Conservation (phyloP, 2,797 vertebrate genomes). For the Peromyscus melanophrys region DNA sequence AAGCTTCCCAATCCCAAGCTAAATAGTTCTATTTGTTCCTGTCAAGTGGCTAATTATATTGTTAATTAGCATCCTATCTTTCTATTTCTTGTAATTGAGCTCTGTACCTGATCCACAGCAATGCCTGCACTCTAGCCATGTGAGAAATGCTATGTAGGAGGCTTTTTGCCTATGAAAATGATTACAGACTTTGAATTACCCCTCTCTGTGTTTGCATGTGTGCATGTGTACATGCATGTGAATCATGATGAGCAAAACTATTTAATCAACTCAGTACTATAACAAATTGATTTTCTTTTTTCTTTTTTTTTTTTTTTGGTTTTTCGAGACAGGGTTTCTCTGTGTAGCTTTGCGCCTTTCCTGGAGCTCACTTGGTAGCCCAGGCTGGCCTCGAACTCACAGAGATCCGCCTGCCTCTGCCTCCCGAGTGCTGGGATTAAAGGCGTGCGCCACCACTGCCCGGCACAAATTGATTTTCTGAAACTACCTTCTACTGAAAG, state of each 20-base stretch:
- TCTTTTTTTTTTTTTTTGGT: too few relatives aligned
- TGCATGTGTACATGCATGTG: neutral
- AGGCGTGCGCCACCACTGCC: too few relatives aligned
- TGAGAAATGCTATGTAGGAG: neutral
- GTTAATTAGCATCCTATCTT: neutral
- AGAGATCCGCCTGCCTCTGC: too few relatives aligned
- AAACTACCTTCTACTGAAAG: neutral
- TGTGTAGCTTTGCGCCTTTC: too few relatives aligned
- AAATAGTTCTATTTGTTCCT: constrained; percentile 41
- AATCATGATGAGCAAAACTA: neutral
- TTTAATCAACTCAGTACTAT: neutral
- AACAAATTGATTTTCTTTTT: neutral
- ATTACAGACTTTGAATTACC: neutral
- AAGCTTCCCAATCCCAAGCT: neutral
- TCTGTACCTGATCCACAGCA: neutral
- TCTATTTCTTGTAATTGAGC: neutral
- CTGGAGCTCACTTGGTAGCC: too few relatives aligned
- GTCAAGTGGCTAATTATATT: neutral
- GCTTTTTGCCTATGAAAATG: neutral
- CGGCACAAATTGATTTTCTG: neutral
- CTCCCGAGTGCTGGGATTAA: too few relatives aligned
- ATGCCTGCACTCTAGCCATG: neutral
- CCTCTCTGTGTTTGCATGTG: neutral
- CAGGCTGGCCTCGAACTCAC: too few relatives aligned
- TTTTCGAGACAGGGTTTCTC: too few relatives aligned